Base-by-base conservation (phyloP, 2,888 invertebrate species). In the Antitype chi region DNA sequence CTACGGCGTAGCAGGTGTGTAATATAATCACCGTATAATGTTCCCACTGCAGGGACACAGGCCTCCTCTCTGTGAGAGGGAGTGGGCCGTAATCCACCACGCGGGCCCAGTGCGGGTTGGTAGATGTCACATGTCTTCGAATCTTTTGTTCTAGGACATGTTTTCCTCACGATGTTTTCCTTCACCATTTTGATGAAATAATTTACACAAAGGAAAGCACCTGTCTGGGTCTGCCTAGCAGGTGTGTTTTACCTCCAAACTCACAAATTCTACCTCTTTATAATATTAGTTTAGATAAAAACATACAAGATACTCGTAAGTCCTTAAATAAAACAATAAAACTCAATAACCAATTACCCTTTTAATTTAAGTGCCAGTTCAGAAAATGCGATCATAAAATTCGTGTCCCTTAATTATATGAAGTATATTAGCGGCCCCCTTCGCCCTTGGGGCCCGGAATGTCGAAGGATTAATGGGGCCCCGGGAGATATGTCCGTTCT, bases 381-480 rank as follows among this genome's bases (percentile, higher is more conserved):
- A 55, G 74, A 67, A 80, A 86, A 80, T 78, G 70, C 60, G 74
- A 80, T 84, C 63, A 82, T 80, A 85, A 86, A 86, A 82, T 85
- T 85, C 63, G 55, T 71, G 80, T 77, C 75, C 77, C 78, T 87
- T 80, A 86, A 86, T 86, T 85, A 87, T 81, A 78, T 78, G 76
- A 82, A 85, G 87, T 88, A 82, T 85, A 87, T 85, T 82, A 88
- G 69, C 70, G 72, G 75, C 63, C 64, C 73, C 78, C 66, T 70
- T 62, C 32, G 15, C 74, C 74, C 67, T 72, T n/a, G 74, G 84
- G 84, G 78, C 76, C 64, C 75, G 87, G 80, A 87, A 86, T 87
- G 89, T 88, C 84, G 85, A 87, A 84, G 88, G 89, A 90, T 90
- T 90, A 90, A 90, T 89, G 87, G 84, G 77, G 68, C 83, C 81